Base-by-base conservation (phyloP, 2,113 vertebrate species). In the Columba janthina region DNA sequence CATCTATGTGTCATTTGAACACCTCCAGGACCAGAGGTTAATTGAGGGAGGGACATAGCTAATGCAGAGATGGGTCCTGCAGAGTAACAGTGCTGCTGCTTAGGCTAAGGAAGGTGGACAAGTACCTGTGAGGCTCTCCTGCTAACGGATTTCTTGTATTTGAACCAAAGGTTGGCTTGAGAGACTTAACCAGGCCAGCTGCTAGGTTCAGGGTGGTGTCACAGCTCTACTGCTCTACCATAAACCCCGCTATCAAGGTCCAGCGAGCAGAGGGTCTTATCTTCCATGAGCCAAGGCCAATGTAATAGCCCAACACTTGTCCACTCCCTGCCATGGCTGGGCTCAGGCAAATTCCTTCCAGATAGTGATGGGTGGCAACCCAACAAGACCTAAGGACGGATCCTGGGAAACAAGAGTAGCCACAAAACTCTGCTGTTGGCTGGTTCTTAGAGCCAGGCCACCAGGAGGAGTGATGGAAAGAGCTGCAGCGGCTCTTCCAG, bases 31-130 rank as follows among this genome's bases (percentile, higher is more conserved):
- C 38, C 62, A 48, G 71, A 26, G 19, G 12, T 38, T 74, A 12
- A 51, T 9, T 29, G 51, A 58, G 31, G 18, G 5, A 56, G 15
- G 21, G 18, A 5, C 32, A 44, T 21, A 28, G 44, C 32, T 62
- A 58, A 60, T 2, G 4, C 25, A 22, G 66, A n/a, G 51, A n/a
- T 21, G 34, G 22, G 31, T 64, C 26, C 79, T 51, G 12, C 65
- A 58, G 50, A 51, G 42, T 0, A 0, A 42, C 0, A 3, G 44
- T 19, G 12, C 32, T 66, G 74, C 38, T 53, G 10, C 22, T 58
- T 9, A 72, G 38, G 28, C 10, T n/a, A n/a, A 53, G 51, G 32
- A 25, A 53, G 15, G 22, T 0, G 4, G 11, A 29, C 7, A 12
- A 4, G 10, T 58, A 58, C 15, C 32, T 0, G 0, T 38, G 51